Base-by-base conservation (phyloP, 2,113 vertebrate genomes). In the Entomyzon cyanotis region DNA sequence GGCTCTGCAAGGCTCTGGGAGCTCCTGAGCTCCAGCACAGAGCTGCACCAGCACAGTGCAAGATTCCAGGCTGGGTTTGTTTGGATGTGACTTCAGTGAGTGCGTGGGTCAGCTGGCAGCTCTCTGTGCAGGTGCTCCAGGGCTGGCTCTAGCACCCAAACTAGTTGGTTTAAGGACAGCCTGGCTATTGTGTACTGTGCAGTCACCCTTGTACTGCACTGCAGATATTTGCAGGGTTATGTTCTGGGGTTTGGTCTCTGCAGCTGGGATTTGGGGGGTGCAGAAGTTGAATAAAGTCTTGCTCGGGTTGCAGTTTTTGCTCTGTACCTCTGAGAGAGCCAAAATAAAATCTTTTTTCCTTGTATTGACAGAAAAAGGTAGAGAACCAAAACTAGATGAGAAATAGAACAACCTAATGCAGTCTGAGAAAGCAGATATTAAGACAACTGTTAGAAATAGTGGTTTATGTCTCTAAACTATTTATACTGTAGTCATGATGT, bases 401-500 rank as follows among this genome's bases (percentile, higher is more conserved):
- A 89, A 94, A 31, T 25, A 71, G 47, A 77, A 82, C 47, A 71
- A 94, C 41, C 23, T 67, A 82, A 93, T 84, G 89, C 60, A 58
- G 92, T 94, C 85, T 86, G 83, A 96, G 94, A 96, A 84, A 86
- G 88, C 65, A 94, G 82, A 95, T 93, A 95, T 94, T 89, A 93
- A 94, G 88, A 81, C 80, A 94, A 96, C 88, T 93, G 92, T 88
- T 96, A 94, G 92, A 94, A 92, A 86, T 87, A 92, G 76, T 49
- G 64, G 55, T 95, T 89, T 95, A 81, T 92, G 93, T 87, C 80
- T 81, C 80, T 88, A 71, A 90, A 89, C 86, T 97, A 93, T 96
- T 96, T 96, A 93, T 96, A 96, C 88, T 13, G 71, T 93, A 95
- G 92, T 92, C 86, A 28, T 90, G 85, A 68, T 97, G 88, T 97